Base-by-base conservation (phyloP, 2,113 vertebrate genomes). In the Limanda limanda region DNA sequence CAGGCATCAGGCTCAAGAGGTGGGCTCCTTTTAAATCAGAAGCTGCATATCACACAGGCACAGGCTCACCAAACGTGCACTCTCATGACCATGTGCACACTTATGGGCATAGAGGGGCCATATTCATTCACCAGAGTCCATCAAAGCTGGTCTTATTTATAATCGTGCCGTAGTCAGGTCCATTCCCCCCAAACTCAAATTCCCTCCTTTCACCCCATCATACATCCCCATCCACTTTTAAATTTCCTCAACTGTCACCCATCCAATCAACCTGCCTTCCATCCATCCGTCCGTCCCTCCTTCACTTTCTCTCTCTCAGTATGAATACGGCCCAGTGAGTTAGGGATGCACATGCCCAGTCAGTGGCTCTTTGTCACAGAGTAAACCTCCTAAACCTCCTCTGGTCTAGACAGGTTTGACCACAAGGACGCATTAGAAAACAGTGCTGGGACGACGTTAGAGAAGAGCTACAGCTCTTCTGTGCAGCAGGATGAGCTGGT, bases 21-120 rank as follows among this genome's bases (percentile, higher is more conserved):
- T 89, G 84, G 74, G 68, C 77, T 91, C 83, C 85, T 95, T 89
- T 56, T 86, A 92, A 92, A 94, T 85, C 76, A 91, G 88, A 96
- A 96, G 94, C 94, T 95, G 93, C 94, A 94, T 89, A 91, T 90
- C 93, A 93, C 95, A 95, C 95, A 96, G 73, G 91, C 90, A 93
- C 92, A 85, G 85, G 84, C 86, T 91, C 81, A 86, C 87, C 77
- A 83, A 51, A 84, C 86, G 87, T 90, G 88, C 92, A 92, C 86
- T 63, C 83, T 90, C 81, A 86, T 88, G 89, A 87, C 80, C 84
- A 88, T 85, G 86, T 90, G 85, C 86, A 86, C 78, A 57, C 81
- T 89, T 81, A 92, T 85, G 86, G 83, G 79, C 85, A 84, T 79
- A 88, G 57, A 87, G 87, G 93, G 92, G 93, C 92, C 93, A 93